Evolutionary conservation across 92 coral and sea anemone genomes (phyloP).

Genomic region (Heliopora coerulea): DNA sequence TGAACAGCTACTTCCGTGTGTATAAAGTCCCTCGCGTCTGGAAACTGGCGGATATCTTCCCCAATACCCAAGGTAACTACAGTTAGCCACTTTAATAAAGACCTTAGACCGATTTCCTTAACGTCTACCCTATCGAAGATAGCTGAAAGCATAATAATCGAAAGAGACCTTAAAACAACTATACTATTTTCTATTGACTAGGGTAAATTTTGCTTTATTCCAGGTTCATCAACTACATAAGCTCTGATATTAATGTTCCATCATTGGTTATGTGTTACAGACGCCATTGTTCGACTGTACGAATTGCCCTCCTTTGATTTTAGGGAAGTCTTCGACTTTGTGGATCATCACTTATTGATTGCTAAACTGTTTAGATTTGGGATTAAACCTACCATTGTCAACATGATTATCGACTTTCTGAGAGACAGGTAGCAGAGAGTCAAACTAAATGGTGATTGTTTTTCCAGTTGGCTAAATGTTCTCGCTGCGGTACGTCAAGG

Average conservation of each 20-base stretch:
- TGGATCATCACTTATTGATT: too few species aligned
- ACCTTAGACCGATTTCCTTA: conserved; percentile 33
- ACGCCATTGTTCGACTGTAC: conserved; percentile 46
- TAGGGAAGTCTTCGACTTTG: conserved; percentile 53
- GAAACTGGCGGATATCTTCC: conserved; percentile 56
- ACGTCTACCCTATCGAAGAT: conserved; percentile 35
- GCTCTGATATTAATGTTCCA: conserved; percentile 43
- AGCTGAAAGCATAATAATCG: conserved; percentile 35
- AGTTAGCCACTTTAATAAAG: conserved; percentile 38
- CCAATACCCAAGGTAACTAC: conserved; percentile 33
- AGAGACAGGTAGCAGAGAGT: conserved; percentile 15
- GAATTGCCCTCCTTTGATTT: conserved; percentile 29
- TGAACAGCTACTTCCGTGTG: conserved; percentile 47
- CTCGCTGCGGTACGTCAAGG: conserved; percentile 13
- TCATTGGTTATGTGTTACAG: conserved; percentile 33
- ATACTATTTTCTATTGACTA: conserved; percentile 29
- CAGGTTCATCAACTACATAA: conserved; percentile 23
- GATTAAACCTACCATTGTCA: conserved; percentile 37
- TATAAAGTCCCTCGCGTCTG: conserved; percentile 50
- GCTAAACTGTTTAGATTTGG: conserved; percentile 46
- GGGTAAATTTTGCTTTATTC: conserved; percentile 5
- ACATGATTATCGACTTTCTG: conserved; percentile 49
- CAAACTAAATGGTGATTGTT: conserved; percentile 1
- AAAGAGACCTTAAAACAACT: conserved; percentile 43
- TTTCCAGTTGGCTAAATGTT: conserved; percentile 18